These are phyloP conservation scores for Protaetia brevitarsis DNA, from an alignment of 1,140 invertebrate species.

Conservation along the genomic window DNA sequence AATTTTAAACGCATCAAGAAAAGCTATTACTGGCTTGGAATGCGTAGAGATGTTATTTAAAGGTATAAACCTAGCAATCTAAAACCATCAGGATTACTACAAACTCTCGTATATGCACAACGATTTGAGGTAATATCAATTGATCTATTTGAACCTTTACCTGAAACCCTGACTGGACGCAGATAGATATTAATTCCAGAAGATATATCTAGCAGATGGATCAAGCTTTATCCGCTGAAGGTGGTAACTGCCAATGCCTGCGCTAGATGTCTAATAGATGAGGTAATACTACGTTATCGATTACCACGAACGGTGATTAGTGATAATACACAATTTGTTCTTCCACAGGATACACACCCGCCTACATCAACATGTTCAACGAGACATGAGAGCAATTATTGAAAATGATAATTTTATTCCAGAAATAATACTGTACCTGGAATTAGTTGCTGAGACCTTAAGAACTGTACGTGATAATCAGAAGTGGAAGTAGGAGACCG, in stretches of 20 bases:
- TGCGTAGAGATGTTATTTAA: slow-evolving; percentile 28
- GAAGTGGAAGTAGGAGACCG: too few relatives aligned
- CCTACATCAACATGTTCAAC: too few relatives aligned
- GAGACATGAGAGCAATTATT: too few relatives aligned
- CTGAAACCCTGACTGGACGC: slow-evolving; percentile 36
- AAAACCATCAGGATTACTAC: too few relatives aligned
- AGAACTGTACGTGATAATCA: too few relatives aligned
- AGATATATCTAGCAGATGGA: slow-evolving; percentile 20
- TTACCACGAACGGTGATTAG: too few relatives aligned
- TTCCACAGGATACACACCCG: too few relatives aligned
- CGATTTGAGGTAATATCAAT: slow-evolving; percentile 39
- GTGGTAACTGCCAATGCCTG: slow-evolving; percentile 20
- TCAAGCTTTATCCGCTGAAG: slow-evolving; percentile 22
- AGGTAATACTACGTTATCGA: slow-evolving; percentile 27
- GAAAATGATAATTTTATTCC: too few relatives aligned
- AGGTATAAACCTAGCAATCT: too few relatives aligned
- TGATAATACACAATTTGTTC: too few relatives aligned
- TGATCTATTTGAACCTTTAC: slow-evolving; percentile 44
- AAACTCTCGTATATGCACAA: slow-evolving; percentile 17
- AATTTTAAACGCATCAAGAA: slow-evolving; percentile 32
- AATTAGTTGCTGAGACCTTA: too few relatives aligned
- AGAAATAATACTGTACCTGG: too few relatives aligned
- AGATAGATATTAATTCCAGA: slow-evolving; percentile 22
- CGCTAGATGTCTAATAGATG: slow-evolving; percentile 19
- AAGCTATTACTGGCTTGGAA: slow-evolving; percentile 37